Evolutionary conservation across 2,888 invertebrate species (phyloP).

Genomic region (Erebia aethiops): DNA sequence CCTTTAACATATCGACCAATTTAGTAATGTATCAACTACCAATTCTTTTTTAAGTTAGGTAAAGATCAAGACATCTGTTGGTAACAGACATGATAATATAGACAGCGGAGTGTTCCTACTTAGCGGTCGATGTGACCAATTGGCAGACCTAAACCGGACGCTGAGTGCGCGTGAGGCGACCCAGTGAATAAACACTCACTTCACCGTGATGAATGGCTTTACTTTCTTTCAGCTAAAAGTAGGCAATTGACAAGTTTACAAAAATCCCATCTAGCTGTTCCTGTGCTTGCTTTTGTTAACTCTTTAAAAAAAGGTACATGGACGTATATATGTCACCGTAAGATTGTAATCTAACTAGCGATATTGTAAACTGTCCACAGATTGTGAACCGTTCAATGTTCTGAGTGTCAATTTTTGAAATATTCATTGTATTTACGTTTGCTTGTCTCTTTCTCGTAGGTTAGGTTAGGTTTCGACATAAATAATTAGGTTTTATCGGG

Average conservation of each 20-base stretch:
- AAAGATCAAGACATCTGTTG: conserved; percentile 29
- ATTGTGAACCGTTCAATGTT: too few species aligned
- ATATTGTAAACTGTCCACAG: too few species aligned
- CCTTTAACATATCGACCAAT: too few species aligned
- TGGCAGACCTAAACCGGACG: conserved; percentile 73
- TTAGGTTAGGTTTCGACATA: too few species aligned
- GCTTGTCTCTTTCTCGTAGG: too few species aligned
- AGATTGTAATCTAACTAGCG: too few species aligned
- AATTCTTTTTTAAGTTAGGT: neutral
- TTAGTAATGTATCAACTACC: too few species aligned
- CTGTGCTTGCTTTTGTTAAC: neutral
- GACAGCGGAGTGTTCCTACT: conserved; percentile 65
- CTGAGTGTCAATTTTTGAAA: too few species aligned
- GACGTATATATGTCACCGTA: too few species aligned
- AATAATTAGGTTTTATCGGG: too few species aligned
- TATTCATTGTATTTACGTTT: too few species aligned
- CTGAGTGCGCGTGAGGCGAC: conserved; percentile 60
- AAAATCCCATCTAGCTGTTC: neutral
- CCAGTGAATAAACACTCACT: conserved; percentile 61
- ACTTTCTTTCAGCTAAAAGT: conserved; percentile 73
- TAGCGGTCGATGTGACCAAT: conserved; percentile 79
- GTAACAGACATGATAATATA: conserved; percentile 40
- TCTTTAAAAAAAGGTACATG: neutral
- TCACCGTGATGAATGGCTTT: conserved; percentile 68
- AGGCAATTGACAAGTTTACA: conserved; percentile 13